Conservation (phyloP, 2,113 vertebrate genomes). For the Montifringilla adamsi region DNA sequence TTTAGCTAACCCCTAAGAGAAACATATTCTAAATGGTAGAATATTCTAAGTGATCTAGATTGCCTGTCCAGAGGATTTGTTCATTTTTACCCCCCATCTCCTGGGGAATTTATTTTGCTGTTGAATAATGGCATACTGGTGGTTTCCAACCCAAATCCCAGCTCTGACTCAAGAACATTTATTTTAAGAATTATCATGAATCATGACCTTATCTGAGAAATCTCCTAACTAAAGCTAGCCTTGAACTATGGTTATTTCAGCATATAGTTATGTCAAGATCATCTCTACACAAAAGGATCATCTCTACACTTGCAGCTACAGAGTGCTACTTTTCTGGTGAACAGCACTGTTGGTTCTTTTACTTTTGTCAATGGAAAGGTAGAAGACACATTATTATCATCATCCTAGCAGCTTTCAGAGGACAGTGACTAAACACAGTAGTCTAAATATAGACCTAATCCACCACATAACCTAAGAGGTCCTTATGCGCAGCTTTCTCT, state of each 20-base stretch:
- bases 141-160: neutral
- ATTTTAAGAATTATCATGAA: neutral
- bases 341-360: neutral
- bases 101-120: neutral
- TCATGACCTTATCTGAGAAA: neutral
- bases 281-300: neutral
- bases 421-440: neutral
- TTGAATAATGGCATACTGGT: neutral
- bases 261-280: neutral
- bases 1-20: neutral
- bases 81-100: accelerated
- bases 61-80: neutral
- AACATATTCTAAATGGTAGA: neutral
- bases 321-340: neutral
- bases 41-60: neutral
- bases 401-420: neutral
- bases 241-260: neutral
- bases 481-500: neutral
- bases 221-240: neutral
- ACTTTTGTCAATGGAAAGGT: neutral
- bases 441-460: neutral
- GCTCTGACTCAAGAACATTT: neutral
- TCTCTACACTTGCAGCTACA: neutral
- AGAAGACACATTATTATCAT: neutral
- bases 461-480: neutral